Conservation (phyloP, 2,888 invertebrate genomes). For the Zygaena filipendulae region DNA sequence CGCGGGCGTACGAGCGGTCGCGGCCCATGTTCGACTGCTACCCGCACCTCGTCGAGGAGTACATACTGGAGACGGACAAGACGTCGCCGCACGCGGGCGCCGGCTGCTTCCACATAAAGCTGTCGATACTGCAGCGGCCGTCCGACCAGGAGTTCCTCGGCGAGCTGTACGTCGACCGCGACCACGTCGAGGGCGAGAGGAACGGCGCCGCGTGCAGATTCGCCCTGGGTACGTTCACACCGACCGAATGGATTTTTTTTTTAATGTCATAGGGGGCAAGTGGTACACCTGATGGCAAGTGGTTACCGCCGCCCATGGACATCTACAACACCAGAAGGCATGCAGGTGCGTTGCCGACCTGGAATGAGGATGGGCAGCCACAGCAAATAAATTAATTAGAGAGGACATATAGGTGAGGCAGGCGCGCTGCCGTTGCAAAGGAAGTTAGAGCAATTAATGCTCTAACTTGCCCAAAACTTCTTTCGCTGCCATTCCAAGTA, state of each 20-base stretch:
- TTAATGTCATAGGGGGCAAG: too few species aligned
- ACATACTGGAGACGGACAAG: slow-evolving; percentile 87
- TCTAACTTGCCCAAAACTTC: too few species aligned
- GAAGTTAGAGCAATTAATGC: too few species aligned
- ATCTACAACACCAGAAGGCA: too few species aligned
- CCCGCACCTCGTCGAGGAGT: slow-evolving; percentile 87
- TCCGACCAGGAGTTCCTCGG: slow-evolving; percentile 91
- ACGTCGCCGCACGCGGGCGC: slow-evolving; percentile 69
- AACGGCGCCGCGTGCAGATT: slow-evolving; percentile 88
- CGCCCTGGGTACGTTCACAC: slow-evolving; percentile 61
- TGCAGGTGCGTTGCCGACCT: too few species aligned
- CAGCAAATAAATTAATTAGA: too few species aligned
- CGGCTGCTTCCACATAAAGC: slow-evolving; percentile 84
- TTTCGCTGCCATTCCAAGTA: too few species aligned
- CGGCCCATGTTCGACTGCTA: slow-evolving; percentile 76
- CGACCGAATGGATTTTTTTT: not conserved
- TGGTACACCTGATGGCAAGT: too few species aligned
- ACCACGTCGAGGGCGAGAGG: slow-evolving; percentile 78
- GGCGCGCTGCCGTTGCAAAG: too few species aligned
- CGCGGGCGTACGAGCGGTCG: slow-evolving; percentile 70
- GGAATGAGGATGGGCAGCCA: too few species aligned
- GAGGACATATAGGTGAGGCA: too few species aligned
- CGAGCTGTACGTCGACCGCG: slow-evolving; percentile 89
- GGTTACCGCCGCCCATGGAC: too few species aligned
- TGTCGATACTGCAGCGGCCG: slow-evolving; percentile 88